phyloP scores from a whole-genome alignment of 2,797 vertebrate species.

The Pangasius djambal region DNA sequence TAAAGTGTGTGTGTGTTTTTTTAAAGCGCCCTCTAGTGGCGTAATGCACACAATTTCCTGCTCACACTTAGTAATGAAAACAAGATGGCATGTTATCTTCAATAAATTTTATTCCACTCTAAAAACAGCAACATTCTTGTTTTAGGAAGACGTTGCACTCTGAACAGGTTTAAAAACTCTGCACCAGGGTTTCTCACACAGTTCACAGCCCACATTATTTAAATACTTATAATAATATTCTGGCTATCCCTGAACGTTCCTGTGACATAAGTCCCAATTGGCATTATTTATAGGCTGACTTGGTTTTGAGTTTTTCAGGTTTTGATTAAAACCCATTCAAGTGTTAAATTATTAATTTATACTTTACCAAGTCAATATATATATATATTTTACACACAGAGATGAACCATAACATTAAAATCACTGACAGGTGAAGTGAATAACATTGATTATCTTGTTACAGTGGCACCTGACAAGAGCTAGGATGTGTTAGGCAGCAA shows the following conservation, averaged over 20 bases:
- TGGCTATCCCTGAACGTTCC: not conserved
- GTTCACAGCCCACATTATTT: not conserved
- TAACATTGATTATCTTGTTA: too few relatives aligned
- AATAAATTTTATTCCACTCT: not conserved
- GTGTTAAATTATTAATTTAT: not conserved
- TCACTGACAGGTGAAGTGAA: too few relatives aligned
- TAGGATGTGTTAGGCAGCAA: too few relatives aligned
- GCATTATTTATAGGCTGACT: too few relatives aligned
- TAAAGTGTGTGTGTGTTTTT: too few relatives aligned
- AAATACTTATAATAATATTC: not conserved
- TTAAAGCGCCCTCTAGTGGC: not conserved
- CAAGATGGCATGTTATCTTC: not conserved
- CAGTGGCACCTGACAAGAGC: too few relatives aligned
- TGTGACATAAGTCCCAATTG: not conserved
- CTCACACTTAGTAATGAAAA: not conserved
- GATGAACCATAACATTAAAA: too few relatives aligned
- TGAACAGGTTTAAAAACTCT: not conserved
- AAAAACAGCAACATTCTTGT: not conserved
- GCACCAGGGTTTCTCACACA: not conserved
- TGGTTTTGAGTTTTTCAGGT: not conserved
- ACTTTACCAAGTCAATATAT: not conserved
- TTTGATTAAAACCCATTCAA: not conserved
- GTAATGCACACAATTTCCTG: not conserved
- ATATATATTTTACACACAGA: too few relatives aligned
- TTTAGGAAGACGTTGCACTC: not conserved